These are phyloP conservation scores for Heloderma charlesbogerti DNA, from an alignment of 2,113 vertebrate genomes.

Conservation along the genomic window DNA sequence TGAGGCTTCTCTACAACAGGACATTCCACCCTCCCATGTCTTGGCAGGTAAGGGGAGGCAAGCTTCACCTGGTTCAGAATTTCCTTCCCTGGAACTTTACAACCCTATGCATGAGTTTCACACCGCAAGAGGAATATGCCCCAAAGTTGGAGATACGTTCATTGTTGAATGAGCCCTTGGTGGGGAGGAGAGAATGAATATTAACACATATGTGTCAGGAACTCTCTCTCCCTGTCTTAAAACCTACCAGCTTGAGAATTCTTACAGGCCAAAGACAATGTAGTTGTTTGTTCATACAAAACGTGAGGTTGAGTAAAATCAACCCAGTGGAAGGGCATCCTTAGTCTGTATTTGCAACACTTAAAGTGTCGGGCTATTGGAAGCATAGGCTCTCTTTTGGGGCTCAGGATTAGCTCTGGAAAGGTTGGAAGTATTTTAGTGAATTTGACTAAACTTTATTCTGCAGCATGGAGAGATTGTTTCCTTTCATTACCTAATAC, in stretches of 20 bases:
- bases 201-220: background rate
- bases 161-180: background rate
- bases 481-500: background rate
- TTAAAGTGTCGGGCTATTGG: too few species aligned
- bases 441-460: background rate
- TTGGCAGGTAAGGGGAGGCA: too few species aligned
- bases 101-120: too few species aligned
- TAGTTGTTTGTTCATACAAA: too few species aligned
- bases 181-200: background rate
- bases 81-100: background rate
- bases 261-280: too few species aligned
- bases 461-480: background rate
- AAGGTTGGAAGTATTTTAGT: background rate
- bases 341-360: too few species aligned
- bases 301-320: too few species aligned
- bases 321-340: too few species aligned
- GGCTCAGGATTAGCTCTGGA: background rate
- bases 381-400: too few species aligned
- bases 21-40: too few species aligned
- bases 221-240: background rate
- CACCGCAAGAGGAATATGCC: background rate
- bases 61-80: background rate
- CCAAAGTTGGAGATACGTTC: background rate
- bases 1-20: too few species aligned
- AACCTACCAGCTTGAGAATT: background rate